These are phyloP conservation scores for Nymphicus hollandicus DNA, from an alignment of 2,113 vertebrate species.

Conservation along the genomic window DNA sequence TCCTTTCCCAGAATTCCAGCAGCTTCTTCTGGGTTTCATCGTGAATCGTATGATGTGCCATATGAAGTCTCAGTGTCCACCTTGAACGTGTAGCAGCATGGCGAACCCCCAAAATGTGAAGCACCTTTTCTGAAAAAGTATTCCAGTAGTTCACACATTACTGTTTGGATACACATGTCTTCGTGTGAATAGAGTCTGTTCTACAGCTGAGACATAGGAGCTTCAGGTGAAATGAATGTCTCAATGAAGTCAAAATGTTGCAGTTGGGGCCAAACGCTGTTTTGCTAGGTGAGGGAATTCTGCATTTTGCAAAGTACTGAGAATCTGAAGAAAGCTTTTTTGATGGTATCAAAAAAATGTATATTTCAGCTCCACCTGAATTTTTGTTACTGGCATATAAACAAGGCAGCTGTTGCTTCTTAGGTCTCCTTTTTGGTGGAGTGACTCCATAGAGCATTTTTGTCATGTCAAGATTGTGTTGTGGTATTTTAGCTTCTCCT, in stretches of 20 bases:
- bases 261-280: background rate
- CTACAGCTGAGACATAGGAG: background rate
- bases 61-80: background rate
- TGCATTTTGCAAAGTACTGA: background rate
- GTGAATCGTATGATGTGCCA: background rate
- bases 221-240: background rate
- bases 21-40: background rate
- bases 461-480: background rate
- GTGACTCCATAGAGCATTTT: background rate
- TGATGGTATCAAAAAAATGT: background rate
- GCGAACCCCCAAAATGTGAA: background rate
- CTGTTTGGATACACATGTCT: background rate
- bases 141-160: rapidly evolving
- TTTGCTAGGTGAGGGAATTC: background rate
- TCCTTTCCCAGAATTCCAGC: background rate
- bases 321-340: background rate
- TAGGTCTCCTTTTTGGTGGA: background rate
- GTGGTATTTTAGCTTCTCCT: background rate
- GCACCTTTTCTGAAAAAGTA: background rate
- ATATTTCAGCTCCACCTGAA: background rate
- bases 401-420: background rate
- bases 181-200: background rate
- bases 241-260: background rate
- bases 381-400: background rate
- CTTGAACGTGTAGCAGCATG: rapidly evolving